phyloP scores from a whole-genome alignment of 2,113 vertebrate species.

The Lamprologus sp. region DNA sequence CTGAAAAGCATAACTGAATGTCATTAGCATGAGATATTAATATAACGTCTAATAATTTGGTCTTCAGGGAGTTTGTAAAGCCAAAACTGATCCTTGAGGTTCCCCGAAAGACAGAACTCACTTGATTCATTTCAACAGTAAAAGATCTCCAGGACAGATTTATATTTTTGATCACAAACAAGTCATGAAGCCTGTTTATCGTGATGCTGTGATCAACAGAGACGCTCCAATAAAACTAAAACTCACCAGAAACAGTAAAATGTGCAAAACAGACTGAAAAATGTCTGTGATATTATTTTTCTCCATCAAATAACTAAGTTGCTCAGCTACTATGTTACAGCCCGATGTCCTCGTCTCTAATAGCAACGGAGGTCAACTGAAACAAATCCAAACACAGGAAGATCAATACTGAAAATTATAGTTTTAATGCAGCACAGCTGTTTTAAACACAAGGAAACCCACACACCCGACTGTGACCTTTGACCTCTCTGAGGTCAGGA shows the following conservation, averaged over 20 bases:
- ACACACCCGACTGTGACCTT: neutral
- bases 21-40: rapidly evolving
- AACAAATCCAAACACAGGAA: neutral
- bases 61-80: neutral
- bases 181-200: neutral
- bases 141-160: neutral
- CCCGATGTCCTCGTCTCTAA: rapidly evolving
- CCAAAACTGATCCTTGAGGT: neutral
- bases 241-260: neutral
- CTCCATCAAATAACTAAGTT: neutral
- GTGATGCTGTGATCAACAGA: neutral
- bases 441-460: neutral
- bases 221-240: neutral
- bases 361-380: neutral
- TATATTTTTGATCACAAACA: neutral
- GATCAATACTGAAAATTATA: neutral
- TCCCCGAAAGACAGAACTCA: rapidly evolving
- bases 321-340: neutral
- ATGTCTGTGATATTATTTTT: neutral
- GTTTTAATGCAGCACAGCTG: neutral
- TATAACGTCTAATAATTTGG: neutral
- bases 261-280: neutral
- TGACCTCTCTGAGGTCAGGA: neutral
- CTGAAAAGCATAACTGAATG: neutral
- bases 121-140: neutral